Conservation (phyloP, 2,888 invertebrate species). For the Tribolium freemani region DNA sequence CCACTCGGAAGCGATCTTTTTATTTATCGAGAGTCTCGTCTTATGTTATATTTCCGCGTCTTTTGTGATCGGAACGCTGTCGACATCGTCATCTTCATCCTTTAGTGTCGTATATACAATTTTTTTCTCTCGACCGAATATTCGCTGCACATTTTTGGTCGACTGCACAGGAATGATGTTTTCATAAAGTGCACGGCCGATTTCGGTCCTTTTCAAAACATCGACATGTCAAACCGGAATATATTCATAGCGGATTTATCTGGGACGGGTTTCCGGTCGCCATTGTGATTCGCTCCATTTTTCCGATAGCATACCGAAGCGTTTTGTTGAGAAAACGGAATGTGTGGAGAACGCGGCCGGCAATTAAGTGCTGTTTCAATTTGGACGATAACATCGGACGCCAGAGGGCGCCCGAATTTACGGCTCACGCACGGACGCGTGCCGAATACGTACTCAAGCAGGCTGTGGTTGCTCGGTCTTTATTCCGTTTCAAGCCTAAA, state of each 20-base stretch:
- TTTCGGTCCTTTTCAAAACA: conserved; percentile 34
- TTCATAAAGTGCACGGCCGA: conserved; percentile 33
- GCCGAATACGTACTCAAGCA: neutral
- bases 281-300: conserved; percentile 51
- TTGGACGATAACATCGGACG: neutral
- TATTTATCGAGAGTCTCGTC: conserved; percentile 32
- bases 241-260: conserved; percentile 51
- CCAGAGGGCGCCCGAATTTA: neutral
- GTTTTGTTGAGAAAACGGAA: conserved; percentile 8
- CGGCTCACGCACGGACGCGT: neutral
- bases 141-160: conserved; percentile 37
- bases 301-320: conserved; percentile 46
- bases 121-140: conserved; percentile 25
- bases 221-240: conserved; percentile 42
- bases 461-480: too few species aligned
- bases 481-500: too few species aligned
- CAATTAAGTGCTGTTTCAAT: neutral
- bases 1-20: conserved; percentile 22
- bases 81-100: conserved; percentile 28
- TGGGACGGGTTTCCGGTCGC: conserved; percentile 49
- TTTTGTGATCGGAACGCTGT: conserved; percentile 30
- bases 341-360: neutral
- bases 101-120: conserved; percentile 12
- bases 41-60: conserved; percentile 34
- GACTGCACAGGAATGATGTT: conserved; percentile 37